Conservation (phyloP, 2,888 invertebrate genomes). For the Diarsia dahlii region DNA sequence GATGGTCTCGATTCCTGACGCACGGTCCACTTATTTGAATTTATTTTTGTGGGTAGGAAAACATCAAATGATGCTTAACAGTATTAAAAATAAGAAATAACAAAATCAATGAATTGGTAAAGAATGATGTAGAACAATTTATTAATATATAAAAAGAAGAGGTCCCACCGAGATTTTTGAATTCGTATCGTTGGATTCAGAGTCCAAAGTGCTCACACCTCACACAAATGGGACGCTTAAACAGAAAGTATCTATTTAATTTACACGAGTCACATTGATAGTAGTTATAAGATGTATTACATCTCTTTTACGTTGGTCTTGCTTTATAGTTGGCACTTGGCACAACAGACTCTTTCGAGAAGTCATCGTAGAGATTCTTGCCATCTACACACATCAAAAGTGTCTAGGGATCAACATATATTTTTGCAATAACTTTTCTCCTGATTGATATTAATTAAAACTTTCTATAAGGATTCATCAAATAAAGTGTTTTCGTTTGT, state of each 20-base stretch:
- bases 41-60: no score
- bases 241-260: not conserved
- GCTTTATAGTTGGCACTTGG: not conserved
- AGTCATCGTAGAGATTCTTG: slow-evolving; percentile 9
- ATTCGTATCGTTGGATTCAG: slow-evolving; percentile 87
- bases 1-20: not conserved
- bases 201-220: slow-evolving; percentile 87
- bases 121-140: not conserved
- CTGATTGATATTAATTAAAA: no score
- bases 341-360: not conserved
- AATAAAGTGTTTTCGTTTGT: no score
- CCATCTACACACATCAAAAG: no score
- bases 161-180: slow-evolving; percentile 86
- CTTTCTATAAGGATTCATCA: no score
- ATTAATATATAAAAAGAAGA: slow-evolving; percentile 46
- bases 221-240: slow-evolving; percentile 44
- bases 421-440: no score
- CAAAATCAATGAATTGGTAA: not conserved
- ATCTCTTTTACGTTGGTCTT: not conserved
- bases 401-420: no score
- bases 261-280: not conserved
- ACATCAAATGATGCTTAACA: not conserved
- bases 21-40: not conserved
- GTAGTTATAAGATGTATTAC: not conserved
- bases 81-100: not conserved